These are phyloP conservation scores for Apodemia duryi DNA, from an alignment of 2,888 invertebrate genomes.

Conservation along the genomic window DNA sequence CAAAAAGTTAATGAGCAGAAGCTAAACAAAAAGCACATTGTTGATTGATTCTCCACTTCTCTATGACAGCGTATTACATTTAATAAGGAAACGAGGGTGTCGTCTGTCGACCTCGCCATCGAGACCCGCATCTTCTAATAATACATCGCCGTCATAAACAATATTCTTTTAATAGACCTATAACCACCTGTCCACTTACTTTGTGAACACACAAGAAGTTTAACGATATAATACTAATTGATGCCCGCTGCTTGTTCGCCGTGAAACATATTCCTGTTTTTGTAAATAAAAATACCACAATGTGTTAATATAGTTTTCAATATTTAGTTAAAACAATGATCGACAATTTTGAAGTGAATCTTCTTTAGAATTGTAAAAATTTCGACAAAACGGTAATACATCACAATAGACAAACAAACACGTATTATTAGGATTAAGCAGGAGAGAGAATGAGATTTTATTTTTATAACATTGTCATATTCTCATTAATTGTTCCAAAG, in stretches of 20 bases:
- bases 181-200: constrained; percentile 8
- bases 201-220: neutral
- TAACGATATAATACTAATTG: neutral
- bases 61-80: neutral
- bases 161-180: constrained; percentile 3
- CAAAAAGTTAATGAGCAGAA: too few species aligned
- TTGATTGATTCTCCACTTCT: neutral
- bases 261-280: neutral
- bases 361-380: too few species aligned
- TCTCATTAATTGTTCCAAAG: too few species aligned
- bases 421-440: too few species aligned
- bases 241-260: neutral
- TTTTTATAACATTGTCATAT: too few species aligned
- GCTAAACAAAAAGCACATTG: neutral
- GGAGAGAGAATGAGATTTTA: too few species aligned
- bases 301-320: too few species aligned
- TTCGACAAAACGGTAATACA: too few species aligned
- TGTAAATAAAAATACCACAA: too few species aligned
- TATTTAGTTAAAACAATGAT: too few species aligned
- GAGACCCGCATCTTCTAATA: constrained; percentile 8
- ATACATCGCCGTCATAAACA: constrained; percentile 5
- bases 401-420: too few species aligned
- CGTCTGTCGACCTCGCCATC: constrained; percentile 7
- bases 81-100: constrained; percentile 15
- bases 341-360: too few species aligned